phyloP scores from a whole-genome alignment of 2,888 invertebrate genomes.

The Enchytraeus crypticus region DNA sequence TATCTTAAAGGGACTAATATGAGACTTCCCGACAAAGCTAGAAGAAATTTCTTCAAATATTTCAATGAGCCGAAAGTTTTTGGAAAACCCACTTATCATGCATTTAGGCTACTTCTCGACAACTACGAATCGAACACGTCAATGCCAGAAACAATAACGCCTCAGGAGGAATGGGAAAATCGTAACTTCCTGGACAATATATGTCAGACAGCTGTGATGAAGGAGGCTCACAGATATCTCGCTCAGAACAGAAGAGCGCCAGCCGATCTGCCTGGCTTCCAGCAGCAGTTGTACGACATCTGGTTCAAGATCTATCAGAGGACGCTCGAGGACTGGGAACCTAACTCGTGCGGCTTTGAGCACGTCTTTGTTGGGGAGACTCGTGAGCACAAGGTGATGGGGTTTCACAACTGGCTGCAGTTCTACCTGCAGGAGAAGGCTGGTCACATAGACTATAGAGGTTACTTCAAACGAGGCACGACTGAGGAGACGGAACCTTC shows the following conservation, averaged over 20 bases:
- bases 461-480: slow-evolving; percentile 43
- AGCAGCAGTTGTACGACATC: slow-evolving; percentile 37
- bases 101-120: slow-evolving; percentile 43
- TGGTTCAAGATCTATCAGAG: slow-evolving; percentile 46
- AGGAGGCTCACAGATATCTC: slow-evolving; percentile 43
- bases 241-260: slow-evolving; percentile 35
- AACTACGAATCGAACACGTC: slow-evolving; percentile 45
- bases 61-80: slow-evolving; percentile 44
- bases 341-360: slow-evolving; percentile 48
- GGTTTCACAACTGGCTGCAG: slow-evolving; percentile 50
- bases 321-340: slow-evolving; percentile 37
- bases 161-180: slow-evolving; percentile 42
- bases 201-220: slow-evolving; percentile 45
- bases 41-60: slow-evolving; percentile 36
- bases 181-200: slow-evolving; percentile 39
- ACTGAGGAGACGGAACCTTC: slow-evolving; percentile 32
- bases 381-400: slow-evolving; percentile 39
- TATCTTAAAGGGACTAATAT: slow-evolving; percentile 35
- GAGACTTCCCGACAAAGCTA: slow-evolving; percentile 32
- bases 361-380: slow-evolving; percentile 50
- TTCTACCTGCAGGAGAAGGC: slow-evolving; percentile 46
- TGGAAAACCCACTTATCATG: slow-evolving; percentile 40
- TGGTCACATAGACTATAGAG: slow-evolving; percentile 46
- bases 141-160: slow-evolving; percentile 38
- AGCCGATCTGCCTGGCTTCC: slow-evolving; percentile 35